Evolutionary conservation across 1,140 invertebrate genomes (phyloP).

Genomic region (Araneus ventricosus): DNA sequence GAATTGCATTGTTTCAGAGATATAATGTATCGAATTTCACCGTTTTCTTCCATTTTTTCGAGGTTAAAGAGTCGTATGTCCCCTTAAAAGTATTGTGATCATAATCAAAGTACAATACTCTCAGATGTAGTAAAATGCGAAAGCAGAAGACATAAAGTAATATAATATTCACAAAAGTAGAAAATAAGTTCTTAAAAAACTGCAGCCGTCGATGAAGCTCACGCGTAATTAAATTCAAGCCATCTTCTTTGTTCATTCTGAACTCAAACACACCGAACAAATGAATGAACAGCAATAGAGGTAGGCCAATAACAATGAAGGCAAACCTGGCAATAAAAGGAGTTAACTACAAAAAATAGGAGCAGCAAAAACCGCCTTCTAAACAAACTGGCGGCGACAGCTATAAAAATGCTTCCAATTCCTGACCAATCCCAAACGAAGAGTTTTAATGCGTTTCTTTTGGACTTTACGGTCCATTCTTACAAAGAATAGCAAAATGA

Average conservation of each 20-base stretch:
- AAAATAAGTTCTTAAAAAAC: background rate
- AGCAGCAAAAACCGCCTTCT: slow-evolving; percentile 3
- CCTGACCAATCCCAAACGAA: slow-evolving; percentile 35
- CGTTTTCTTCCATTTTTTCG: too few species aligned
- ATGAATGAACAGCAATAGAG: slow-evolving; percentile 13
- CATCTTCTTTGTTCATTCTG: background rate
- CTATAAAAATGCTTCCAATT: slow-evolving; percentile 71
- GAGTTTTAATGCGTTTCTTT: slow-evolving; percentile 63
- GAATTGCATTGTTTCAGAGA: too few species aligned
- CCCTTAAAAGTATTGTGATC: too few species aligned
- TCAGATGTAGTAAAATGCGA: too few species aligned
- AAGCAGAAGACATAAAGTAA: too few species aligned
- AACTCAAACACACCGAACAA: background rate
- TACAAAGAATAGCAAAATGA: slow-evolving; percentile 61
- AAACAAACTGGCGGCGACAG: slow-evolving; percentile 55
- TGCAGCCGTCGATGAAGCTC: background rate
- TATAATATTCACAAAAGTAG: too few species aligned
- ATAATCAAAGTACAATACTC: too few species aligned
- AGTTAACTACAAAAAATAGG: slow-evolving; percentile 40
- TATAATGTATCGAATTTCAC: too few species aligned
- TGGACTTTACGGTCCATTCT: slow-evolving; percentile 61
- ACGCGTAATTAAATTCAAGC: background rate
- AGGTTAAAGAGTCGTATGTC: too few species aligned
- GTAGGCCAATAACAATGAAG: slow-evolving; percentile 61
- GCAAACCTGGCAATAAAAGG: slow-evolving; percentile 56